A percentile compares a stretch with the other conserved stretches of the same genome.
Evolutionary conservation across 2,113 vertebrate genomes (phyloP).

Genomic region (Eleginops maclovinus): DNA sequence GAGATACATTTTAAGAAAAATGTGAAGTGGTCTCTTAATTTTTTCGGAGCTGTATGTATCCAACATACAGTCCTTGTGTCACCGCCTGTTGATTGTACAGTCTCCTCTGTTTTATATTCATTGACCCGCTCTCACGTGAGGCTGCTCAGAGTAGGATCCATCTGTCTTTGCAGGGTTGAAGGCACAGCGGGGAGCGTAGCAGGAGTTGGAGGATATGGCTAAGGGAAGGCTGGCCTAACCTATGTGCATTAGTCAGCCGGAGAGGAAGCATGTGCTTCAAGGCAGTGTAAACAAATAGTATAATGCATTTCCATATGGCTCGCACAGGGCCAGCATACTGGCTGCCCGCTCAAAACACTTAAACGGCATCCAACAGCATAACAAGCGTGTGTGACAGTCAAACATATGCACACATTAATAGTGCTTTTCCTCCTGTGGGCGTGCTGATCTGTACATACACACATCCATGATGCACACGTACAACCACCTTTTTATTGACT

Average conservation of each 20-base stretch:
- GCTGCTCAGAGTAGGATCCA: constrained; percentile 52
- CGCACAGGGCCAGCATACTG: constrained; percentile 41
- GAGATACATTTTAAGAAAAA: too few species aligned
- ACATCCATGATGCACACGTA: constrained; percentile 18
- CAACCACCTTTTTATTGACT: constrained; percentile 53
- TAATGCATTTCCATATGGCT: constrained; percentile 46
- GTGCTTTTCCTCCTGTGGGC: constrained; percentile 22
- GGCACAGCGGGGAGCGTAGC: constrained; percentile 31
- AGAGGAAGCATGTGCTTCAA: constrained; percentile 46
- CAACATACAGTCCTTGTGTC: constrained; percentile 18
- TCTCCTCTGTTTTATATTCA: constrained; percentile 49
- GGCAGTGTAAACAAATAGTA: constrained; percentile 57
- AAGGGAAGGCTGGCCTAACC: constrained; percentile 40
- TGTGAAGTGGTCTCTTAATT: too few species aligned
- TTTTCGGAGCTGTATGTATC: too few species aligned
- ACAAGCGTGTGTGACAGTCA: constrained; percentile 39
- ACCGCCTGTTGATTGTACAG: constrained; percentile 34
- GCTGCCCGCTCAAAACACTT: constrained; percentile 35
- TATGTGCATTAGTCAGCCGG: constrained; percentile 33
- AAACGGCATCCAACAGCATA: constrained; percentile 27
- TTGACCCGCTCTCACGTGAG: constrained; percentile 53
- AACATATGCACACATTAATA: constrained; percentile 29
- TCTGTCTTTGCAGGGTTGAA: constrained; percentile 48
- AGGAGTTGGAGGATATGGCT: constrained; percentile 29
- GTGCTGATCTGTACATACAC: constrained; percentile 18